Evolutionary conservation across 2,888 invertebrate genomes (phyloP).

Genomic region (Bimastos eiseni): DNA sequence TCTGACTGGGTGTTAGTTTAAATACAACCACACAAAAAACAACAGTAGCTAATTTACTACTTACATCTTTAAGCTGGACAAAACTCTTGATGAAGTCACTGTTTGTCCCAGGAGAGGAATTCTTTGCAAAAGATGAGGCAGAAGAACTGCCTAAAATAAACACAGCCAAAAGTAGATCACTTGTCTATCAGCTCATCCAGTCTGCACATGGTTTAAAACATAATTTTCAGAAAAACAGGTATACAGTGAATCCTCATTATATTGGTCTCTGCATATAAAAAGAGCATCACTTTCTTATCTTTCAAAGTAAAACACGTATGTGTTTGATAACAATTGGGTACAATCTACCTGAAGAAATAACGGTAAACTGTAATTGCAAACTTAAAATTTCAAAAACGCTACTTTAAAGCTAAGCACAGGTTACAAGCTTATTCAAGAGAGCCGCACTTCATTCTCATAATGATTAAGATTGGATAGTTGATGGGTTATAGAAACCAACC

Average conservation of each 20-base stretch:
- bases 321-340: too few species aligned
- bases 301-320: too few species aligned
- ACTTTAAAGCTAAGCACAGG: too few species aligned
- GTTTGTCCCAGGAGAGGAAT: constrained; percentile 26
- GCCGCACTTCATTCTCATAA: too few species aligned
- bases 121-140: neutral
- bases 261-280: neutral
- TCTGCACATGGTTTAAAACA: neutral
- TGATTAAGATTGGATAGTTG: too few species aligned
- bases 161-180: neutral
- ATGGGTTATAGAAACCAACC: too few species aligned
- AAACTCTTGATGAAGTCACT: constrained; percentile 44
- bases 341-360: too few species aligned
- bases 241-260: neutral
- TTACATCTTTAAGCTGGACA: constrained; percentile 41
- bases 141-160: neutral
- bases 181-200: neutral
- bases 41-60: constrained; percentile 22
- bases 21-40: neutral
- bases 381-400: too few species aligned
- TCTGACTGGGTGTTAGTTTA: neutral
- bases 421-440: too few species aligned
- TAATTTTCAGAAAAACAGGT: neutral
- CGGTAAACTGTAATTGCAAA: too few species aligned
- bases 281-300: neutral